Evolutionary conservation across 2,888 invertebrate species (phyloP), one percentile per base, ranked within the genome.

Genomic region (Chesias legatella): DNA sequence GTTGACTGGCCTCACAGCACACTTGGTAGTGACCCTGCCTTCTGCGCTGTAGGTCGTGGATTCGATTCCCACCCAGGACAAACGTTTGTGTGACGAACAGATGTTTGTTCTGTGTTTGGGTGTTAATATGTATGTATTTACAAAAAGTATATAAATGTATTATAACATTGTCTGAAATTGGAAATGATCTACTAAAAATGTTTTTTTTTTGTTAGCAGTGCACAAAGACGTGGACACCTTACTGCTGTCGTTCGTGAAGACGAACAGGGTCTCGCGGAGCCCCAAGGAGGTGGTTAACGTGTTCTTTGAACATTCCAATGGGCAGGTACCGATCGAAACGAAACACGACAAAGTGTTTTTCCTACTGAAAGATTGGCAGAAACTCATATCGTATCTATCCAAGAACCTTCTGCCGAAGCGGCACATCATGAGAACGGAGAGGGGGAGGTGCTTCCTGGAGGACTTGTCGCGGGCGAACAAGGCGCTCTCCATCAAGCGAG

Each of bases 301-400:
- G 0, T 70, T 75, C 48, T 86, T 86, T 29, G 83, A 86, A 37
- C 74, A 86, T 46, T 86, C 86, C 0, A 73, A 73, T 36, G 80
- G 73, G 0, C 51, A 54, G 1, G 43, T 84, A 1, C 86, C 86
- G 0, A 42, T 74, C 0, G 86, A 86, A 38, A 83, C 80, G 0
- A 63, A 66, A 7, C 66, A 73, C 3, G 73, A 71, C 3, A 73
- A 70, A 32, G 66, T 58, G 0, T 86, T 78, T 51, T 68, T 71
- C 50, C 46, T 88, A 0, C 54, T 86, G 0, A 79, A 73, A 26
- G 85, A 88, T 43, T 86, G 82, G 81, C 77, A 85, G 48, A 83
- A 81, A 28, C 56, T 88, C 1, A 78, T 86, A 43, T 70, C 83
- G 6, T 71, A 75, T 58, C 42, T 88, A 22, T 85, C 85, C 0